phyloP scores from a whole-genome alignment of 2,888 invertebrate species.

The Calameuta filiformis region DNA sequence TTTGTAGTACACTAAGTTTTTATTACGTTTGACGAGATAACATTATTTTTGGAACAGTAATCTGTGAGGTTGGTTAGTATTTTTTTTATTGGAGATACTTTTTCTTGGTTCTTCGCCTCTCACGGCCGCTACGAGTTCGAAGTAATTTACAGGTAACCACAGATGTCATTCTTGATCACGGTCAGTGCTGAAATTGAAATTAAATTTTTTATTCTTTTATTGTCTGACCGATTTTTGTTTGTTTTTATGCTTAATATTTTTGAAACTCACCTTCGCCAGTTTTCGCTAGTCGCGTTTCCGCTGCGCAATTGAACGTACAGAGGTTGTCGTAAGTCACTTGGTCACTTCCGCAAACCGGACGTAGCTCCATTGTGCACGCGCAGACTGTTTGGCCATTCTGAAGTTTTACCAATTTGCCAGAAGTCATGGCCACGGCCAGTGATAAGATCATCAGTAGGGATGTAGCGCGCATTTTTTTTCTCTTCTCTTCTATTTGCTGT shows the following conservation, averaged over 20 bases:
- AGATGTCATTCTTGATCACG: background rate
- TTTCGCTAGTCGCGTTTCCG: background rate
- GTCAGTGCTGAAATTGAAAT: background rate
- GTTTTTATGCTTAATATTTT: background rate
- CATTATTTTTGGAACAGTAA: background rate
- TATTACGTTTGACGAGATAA: background rate
- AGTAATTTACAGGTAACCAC: background rate
- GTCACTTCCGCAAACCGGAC: conserved; percentile 26
- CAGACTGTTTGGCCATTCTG: conserved; percentile 7
- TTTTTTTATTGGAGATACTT: no score
- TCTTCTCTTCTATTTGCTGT: background rate
- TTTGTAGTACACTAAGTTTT: background rate
- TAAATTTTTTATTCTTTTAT: background rate
- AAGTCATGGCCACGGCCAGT: background rate
- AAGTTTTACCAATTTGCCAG: background rate
- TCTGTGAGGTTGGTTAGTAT: background rate
- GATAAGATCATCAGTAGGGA: background rate
- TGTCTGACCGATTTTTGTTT: rapidly evolving
- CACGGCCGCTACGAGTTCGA: background rate
- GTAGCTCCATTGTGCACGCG: conserved; percentile 19
- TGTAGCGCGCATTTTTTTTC: background rate
- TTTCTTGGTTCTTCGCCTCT: background rate
- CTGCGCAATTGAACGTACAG: conserved; percentile 23
- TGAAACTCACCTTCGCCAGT: background rate
- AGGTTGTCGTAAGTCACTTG: conserved; percentile 18